Conservation (phyloP, 2,797 vertebrate genomes). For the Moxostoma hubbsi region DNA sequence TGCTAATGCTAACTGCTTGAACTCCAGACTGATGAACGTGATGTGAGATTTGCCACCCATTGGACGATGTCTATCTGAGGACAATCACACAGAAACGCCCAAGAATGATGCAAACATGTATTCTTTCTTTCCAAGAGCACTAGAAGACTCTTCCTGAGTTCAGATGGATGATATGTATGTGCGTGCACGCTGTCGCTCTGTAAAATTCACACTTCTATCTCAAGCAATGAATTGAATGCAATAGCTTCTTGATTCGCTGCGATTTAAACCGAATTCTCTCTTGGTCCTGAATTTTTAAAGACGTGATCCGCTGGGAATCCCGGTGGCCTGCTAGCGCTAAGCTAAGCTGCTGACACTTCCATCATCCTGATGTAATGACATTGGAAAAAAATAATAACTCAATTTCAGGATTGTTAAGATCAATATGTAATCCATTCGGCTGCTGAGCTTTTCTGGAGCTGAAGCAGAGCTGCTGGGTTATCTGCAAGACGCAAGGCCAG, state of each 20-base stretch:
- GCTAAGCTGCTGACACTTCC: conserved; percentile 18
- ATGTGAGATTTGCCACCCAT: conserved; percentile 58
- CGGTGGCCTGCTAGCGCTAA: no score
- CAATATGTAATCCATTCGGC: conserved; percentile 79
- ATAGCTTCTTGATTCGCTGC: no score
- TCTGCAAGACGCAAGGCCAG: conserved; percentile 82
- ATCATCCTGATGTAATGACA: conserved; percentile 56
- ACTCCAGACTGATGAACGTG: conserved; percentile 60
- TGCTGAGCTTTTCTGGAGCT: conserved; percentile 64
- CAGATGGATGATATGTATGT: not conserved
- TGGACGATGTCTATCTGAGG: conserved; percentile 24
- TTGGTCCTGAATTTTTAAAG: not conserved
- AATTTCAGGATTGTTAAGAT: conserved; percentile 71
- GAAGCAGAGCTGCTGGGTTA: conserved; percentile 76
- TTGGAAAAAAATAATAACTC: conserved; percentile 69
- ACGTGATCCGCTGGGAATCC: not conserved
- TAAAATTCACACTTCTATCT: no score
- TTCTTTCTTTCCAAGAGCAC: no score
- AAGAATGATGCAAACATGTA: no score
- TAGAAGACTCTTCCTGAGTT: not conserved
- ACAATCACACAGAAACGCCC: no score
- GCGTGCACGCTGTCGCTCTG: no score
- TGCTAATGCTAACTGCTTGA: conserved; percentile 63
- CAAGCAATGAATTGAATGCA: no score
- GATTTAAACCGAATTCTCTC: no score